These are phyloP conservation scores for Arothron firmamentum DNA, from an alignment of 2,113 vertebrate species.

Conservation along the genomic window DNA sequence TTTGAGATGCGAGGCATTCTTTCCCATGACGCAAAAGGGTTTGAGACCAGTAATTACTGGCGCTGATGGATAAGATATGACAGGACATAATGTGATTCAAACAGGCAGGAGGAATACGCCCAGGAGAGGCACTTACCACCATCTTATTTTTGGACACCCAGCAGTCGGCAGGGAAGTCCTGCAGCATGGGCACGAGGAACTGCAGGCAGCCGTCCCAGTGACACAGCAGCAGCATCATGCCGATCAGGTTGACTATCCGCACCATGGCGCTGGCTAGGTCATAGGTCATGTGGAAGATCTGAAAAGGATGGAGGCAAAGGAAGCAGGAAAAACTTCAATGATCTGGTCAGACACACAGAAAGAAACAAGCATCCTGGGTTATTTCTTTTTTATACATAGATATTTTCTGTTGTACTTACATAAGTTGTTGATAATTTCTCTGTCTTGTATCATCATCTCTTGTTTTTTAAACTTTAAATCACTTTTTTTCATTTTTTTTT, in stretches of 20 bases:
- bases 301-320: constrained; percentile 23
- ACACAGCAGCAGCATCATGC: constrained; percentile 97
- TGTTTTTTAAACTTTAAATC: too few relatives aligned
- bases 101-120: constrained; percentile 11
- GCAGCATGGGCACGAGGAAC: constrained; percentile 98
- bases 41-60: constrained; percentile 58
- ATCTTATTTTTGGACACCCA: constrained; percentile 98
- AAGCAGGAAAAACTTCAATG: constrained; percentile 22
- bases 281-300: constrained; percentile 99
- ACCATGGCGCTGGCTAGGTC: constrained; percentile 96
- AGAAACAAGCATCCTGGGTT: too few relatives aligned
- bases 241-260: constrained; percentile 93
- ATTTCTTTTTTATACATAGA: too few relatives aligned
- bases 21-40: constrained; percentile 49
- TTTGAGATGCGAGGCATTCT: constrained; percentile 28
- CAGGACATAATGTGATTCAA: constrained; percentile 52
- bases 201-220: constrained; percentile 99
- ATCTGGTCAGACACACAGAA: constrained; percentile 16
- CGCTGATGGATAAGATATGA: constrained; percentile 56
- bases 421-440: too few relatives aligned
- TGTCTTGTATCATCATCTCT: too few relatives aligned
- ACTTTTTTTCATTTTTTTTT: too few relatives aligned
- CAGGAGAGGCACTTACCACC: constrained; percentile 85
- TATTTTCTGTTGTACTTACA: not conserved
- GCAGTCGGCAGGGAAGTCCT: constrained; percentile 93